These are phyloP conservation scores for Cryptomyrus ogoouensis DNA, from an alignment of 2,113 vertebrate species.

Conservation along the genomic window DNA sequence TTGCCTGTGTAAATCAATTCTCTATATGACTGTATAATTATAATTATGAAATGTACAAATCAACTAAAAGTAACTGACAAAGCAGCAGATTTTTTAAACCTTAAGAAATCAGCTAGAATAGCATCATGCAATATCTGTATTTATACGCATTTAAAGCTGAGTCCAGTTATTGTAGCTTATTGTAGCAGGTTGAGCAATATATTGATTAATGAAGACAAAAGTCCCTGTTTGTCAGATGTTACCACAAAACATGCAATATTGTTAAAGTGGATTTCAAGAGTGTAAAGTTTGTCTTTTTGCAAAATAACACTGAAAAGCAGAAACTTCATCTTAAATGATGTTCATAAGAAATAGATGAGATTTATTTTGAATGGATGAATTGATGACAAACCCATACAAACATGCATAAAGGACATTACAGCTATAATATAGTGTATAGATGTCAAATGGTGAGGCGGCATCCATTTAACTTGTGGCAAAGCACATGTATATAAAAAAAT, in stretches of 20 bases:
- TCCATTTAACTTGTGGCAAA: not conserved
- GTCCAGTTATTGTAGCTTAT: not conserved
- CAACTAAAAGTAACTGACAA: not conserved
- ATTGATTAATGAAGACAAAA: not conserved
- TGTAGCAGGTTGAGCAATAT: not conserved
- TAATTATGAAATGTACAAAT: not conserved
- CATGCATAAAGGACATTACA: not conserved
- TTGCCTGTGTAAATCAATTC: too few relatives aligned
- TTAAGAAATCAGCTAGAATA: not conserved
- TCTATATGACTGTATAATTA: not conserved
- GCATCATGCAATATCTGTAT: not conserved
- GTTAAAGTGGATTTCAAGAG: not conserved
- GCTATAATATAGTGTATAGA: not conserved
- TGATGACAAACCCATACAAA: not conserved
- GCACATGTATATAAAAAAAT: not conserved
- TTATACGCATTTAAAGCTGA: not conserved
- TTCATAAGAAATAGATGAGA: not conserved
- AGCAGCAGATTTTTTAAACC: not conserved
- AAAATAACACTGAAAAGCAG: not conserved
- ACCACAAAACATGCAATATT: not conserved
- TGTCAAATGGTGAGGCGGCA: not conserved
- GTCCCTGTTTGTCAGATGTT: not conserved
- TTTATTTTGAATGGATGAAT: not conserved
- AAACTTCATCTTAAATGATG: not conserved
- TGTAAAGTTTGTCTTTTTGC: not conserved